Evolutionary conservation across 2,888 invertebrate species (phyloP).

Genomic region (Xestia c-nigrum): DNA sequence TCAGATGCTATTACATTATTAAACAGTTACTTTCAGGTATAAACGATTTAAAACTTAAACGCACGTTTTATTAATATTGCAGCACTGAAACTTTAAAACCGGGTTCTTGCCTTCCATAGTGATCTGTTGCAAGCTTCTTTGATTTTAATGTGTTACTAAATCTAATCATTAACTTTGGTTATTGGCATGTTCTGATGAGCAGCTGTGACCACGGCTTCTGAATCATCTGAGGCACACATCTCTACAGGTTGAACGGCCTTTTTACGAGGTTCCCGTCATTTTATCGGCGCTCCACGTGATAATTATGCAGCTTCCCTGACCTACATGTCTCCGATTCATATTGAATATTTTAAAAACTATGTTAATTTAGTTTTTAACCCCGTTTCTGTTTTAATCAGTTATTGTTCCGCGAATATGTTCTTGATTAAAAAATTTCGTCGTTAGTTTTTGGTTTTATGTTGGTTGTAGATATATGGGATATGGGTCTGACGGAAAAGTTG

Average conservation of each 20-base stretch:
- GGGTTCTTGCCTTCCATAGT: not conserved
- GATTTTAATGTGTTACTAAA: slow-evolving; percentile 38
- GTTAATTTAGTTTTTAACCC: slow-evolving; percentile 64
- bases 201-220: slow-evolving; percentile 53
- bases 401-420: slow-evolving; percentile 49
- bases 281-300: slow-evolving; percentile 58
- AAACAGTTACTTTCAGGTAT: not conserved
- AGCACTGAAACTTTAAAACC: slow-evolving; percentile 4
- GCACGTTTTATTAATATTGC: slow-evolving; percentile 2
- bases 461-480: not conserved
- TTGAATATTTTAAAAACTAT: slow-evolving; percentile 66
- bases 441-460: slow-evolving; percentile 29
- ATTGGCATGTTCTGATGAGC: slow-evolving; percentile 35
- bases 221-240: slow-evolving; percentile 10
- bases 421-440: slow-evolving; percentile 31
- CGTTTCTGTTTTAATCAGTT: slow-evolving; percentile 56
- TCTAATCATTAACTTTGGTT: slow-evolving; percentile 39
- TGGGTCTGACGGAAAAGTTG: not conserved
- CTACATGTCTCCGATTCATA: slow-evolving; percentile 64
- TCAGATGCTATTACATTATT: not conserved
- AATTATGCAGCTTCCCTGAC: slow-evolving; percentile 72
- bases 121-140: slow-evolving; percentile 25
- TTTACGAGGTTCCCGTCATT: slow-evolving; percentile 51
- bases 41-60: not conserved
- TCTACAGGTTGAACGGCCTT: slow-evolving; percentile 46